Base-by-base conservation (phyloP, 1,140 invertebrate genomes). In the Neomicropteryx cornuta region DNA sequence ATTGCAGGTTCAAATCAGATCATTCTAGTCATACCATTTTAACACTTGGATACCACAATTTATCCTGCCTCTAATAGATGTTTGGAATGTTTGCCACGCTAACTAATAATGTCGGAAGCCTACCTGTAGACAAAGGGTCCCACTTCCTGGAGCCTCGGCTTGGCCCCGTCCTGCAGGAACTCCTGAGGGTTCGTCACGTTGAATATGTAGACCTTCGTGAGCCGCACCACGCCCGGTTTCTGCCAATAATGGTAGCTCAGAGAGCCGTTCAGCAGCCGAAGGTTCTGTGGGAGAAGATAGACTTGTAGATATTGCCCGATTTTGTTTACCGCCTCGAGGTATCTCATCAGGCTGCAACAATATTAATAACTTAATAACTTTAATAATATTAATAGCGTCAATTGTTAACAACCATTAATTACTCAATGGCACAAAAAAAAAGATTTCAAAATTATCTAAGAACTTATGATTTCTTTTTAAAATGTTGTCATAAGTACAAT, bases 171-270 rank as follows among this genome's bases (percentile, higher is more conserved):
- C 40, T 75, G 73, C 18, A 90, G 60, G 49, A 95, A 90, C 8
- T 78, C 85, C 30, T 86, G 80, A 0, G 82, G 73, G 57, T 90
- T 90, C 11, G 85, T 87, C 18, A 88, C 79, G 56, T 90, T 90
- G 67, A 88, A 90, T 52, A 90, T 83, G 55, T 87, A 89, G 8
- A 88, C 82, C 73, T 90, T 91, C 44, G 92, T 87, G 36, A 92
- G 68, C 42, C 91, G 75, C 36, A 86, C 78, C 5, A 95, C 83
- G 0, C 89, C 88, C 0, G 88, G 86, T 47, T 88, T 82, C 51
- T 87, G 81, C 91, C 91, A 95, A 56, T 91, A 88, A 42, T 90
- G 82, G 66, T 86, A 94, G 49, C 85, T 81, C 18, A 90, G 52
- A 0, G 84, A 84, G 8, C 83, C 83, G 56, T 89, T 87, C 74